These are phyloP conservation scores for Alectura lathami DNA, from an alignment of 2,113 vertebrate species.

Conservation along the genomic window DNA sequence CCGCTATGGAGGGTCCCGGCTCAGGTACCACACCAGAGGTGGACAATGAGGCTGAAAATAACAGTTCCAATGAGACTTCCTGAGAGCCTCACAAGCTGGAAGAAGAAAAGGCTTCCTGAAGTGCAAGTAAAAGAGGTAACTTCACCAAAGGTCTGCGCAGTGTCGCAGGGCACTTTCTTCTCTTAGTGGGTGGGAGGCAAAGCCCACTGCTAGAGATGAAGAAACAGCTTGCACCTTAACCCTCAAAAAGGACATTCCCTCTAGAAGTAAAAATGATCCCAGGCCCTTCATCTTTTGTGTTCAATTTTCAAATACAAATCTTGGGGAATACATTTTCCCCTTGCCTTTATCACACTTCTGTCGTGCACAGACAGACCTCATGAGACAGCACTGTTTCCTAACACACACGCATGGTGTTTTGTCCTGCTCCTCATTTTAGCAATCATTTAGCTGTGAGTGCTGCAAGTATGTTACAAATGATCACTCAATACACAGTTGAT, in stretches of 20 bases:
- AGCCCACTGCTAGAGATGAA: conserved; percentile 59
- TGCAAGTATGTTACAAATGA: conserved; percentile 3
- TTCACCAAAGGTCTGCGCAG: conserved; percentile 44
- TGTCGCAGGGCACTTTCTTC: conserved; percentile 62
- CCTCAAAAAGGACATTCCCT: conserved; percentile 51
- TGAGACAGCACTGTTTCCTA: neutral
- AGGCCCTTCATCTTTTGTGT: conserved; percentile 56
- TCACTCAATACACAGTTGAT: neutral
- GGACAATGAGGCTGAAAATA: conserved; percentile 54
- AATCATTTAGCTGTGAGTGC: neutral
- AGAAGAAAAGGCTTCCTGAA: conserved; percentile 64
- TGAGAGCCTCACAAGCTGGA: conserved; percentile 44
- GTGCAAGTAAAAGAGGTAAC: conserved; percentile 54
- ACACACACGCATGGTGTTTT: neutral
- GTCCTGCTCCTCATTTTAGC: neutral
- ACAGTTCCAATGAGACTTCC: conserved; percentile 49
- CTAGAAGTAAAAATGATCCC: conserved; percentile 23
- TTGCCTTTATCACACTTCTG: neutral
- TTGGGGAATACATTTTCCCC: conserved; percentile 3
- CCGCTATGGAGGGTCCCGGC: neutral
- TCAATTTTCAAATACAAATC: conserved; percentile 44
- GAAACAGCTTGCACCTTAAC: conserved; percentile 49
- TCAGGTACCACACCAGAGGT: neutral
- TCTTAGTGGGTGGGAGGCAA: conserved; percentile 64
- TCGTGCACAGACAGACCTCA: neutral